Conservation (phyloP, 2,888 invertebrate species). For the Hermodice carunculata region DNA sequence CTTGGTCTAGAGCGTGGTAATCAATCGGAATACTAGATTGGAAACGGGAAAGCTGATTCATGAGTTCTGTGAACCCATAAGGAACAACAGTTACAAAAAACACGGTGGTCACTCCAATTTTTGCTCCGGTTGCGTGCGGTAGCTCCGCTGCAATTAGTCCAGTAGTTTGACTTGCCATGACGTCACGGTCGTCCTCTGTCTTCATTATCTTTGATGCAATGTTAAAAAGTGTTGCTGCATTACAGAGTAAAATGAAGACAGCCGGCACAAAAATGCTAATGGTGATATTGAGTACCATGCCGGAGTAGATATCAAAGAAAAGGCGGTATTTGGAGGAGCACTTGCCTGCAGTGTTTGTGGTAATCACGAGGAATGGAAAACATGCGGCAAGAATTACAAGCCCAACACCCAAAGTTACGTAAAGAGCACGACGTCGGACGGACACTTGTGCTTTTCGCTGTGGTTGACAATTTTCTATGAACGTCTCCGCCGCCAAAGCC, state of each 20-base stretch:
- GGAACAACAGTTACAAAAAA: too few species aligned
- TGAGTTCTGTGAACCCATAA: too few species aligned
- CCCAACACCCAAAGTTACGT: conserved; percentile 29
- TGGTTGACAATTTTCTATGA: conserved; percentile 9
- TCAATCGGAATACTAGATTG: too few species aligned
- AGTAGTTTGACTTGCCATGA: too few species aligned
- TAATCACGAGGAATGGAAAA: conserved; percentile 35
- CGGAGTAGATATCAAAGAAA: conserved; percentile 29
- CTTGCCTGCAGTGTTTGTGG: background rate
- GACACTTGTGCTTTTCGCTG: conserved; percentile 5
- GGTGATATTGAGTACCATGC: conserved; percentile 25
- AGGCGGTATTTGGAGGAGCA: conserved; percentile 31
- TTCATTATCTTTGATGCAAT: too few species aligned
- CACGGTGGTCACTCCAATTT: too few species aligned
- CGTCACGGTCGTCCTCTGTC: too few species aligned
- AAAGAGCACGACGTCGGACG: conserved; percentile 21
- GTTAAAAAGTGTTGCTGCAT: too few species aligned
- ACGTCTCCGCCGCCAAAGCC: conserved; percentile 31
- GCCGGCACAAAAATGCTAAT: conserved; percentile 19
- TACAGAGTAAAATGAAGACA: conserved; percentile 21
- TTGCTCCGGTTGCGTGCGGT: too few species aligned
- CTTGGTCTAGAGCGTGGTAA: too few species aligned
- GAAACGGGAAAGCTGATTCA: too few species aligned
- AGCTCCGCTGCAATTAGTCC: too few species aligned
- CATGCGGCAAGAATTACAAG: conserved; percentile 30